Evolutionary conservation across 1,140 invertebrate genomes (phyloP), one percentile per base, ranked within the genome.

Genomic region (Brachionus calyciflorus): DNA sequence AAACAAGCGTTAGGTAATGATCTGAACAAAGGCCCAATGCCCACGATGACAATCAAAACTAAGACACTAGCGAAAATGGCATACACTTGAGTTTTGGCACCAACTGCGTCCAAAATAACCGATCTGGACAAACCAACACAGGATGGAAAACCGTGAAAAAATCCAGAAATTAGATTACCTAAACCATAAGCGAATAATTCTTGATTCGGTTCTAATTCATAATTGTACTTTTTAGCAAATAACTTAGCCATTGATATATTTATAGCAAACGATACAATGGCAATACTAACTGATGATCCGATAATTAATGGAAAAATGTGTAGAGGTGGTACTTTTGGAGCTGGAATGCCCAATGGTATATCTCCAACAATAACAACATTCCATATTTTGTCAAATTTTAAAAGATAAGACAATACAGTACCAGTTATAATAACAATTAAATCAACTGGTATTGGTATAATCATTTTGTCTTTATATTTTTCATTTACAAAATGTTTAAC

Each of bases 191-290:
- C 88, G 53, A 87, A 79, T 46, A 14, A 46, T 46, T 14, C 94
- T 84, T 97, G 94, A 85, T 95, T 96, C 0, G 92, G 87, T 78
- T 93, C 88, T 0, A 97, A 87, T 78, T 92, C 89, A 81, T 96
- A 97, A 78, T 91, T 89, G 69, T 91, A 87, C 84, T 93, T 94
- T 79, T 90, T 88, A 0, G 93, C 92, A 83, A 96, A 92, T 55
- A 95, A 93, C 76, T 95, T 87, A 0, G 91, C 91, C 92, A 97
- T 92, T 1, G 93, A 96, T 85, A 97, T 91, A 3, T 91, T 89
- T 33, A 96, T 90, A 1, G 92, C 91, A 83, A 93, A 96, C 0
- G 91, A 90, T 0, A 97, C 91, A 82, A 97, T 90, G 2, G 91
- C 90, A 78, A 96, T 91, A 4, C 91, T 87, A 60, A 91, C 83